These are phyloP conservation scores for Tichodroma muraria DNA, from an alignment of 2,113 vertebrate species.

Conservation along the genomic window DNA sequence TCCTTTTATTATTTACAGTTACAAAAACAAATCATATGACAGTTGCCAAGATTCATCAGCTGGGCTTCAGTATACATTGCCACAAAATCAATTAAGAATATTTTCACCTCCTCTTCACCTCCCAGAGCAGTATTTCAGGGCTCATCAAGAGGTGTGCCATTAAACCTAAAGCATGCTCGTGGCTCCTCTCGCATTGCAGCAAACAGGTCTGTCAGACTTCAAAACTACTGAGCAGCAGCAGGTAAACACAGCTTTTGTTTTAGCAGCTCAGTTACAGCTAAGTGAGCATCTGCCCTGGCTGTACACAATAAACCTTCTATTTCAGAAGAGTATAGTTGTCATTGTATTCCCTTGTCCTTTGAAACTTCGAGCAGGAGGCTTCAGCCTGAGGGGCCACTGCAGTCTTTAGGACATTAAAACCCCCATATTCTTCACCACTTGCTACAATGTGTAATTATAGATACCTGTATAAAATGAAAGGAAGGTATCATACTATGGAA, in stretches of 20 bases:
- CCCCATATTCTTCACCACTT: background rate
- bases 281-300: constrained; percentile 43
- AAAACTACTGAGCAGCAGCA: constrained; percentile 24
- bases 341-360: constrained; percentile 40
- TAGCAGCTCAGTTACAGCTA: constrained; percentile 43
- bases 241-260: constrained; percentile 64
- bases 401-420: constrained; percentile 42
- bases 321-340: constrained; percentile 40
- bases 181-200: background rate
- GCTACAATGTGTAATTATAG: background rate
- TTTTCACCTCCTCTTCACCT: constrained; percentile 21
- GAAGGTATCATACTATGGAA: background rate
- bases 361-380: constrained; percentile 22
- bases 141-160: background rate
- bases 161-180: background rate
- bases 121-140: constrained; percentile 2
- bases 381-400: constrained; percentile 1
- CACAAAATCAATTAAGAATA: background rate
- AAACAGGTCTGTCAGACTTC: background rate
- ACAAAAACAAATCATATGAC: background rate
- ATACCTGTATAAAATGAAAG: background rate
- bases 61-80: background rate
- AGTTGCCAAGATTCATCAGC: background rate
- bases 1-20: background rate
- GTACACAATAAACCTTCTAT: constrained; percentile 54